Base-by-base conservation (phyloP, 2,888 invertebrate genomes). In the Campoplex nolae region DNA sequence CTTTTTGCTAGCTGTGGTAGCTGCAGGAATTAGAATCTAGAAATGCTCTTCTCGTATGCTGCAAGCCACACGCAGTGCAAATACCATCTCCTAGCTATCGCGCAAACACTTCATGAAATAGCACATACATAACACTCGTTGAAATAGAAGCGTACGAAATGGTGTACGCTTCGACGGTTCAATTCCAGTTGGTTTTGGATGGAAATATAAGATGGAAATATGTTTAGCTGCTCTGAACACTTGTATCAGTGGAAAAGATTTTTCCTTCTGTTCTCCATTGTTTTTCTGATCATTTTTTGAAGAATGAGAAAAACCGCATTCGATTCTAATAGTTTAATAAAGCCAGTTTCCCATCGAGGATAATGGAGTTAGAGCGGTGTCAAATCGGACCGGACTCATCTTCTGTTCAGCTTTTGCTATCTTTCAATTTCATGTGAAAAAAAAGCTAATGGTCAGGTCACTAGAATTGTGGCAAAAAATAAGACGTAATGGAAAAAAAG, bases 11-110 rank as follows among this genome's bases (percentile, higher is more conserved):
- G 23, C n/a, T 75, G 42, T 42, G 42, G 58, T 45, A 58, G 58
- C 42, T 42, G 73, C 38, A 42, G 81, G 73, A 74, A 81, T 81
- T 81, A 68, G 82, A 82, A 82, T 82, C 67, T 75, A 23, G 23
- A 23, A 51, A 82, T 82, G 75, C 75, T 75, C 82, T 82, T 82
- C 68, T 75, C 67, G 56, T 67, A 28, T 65, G 11, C 2, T 11
- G 54, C 32, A 58, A 58, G 28, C 28, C 58, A 58, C 58, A 32
- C 28, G 6, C 28, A 58, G 28, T 11, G 58, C 58, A 28, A 58
- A 28, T 58, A 58, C 28, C 28, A 58, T 8, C 58, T 13, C 32
- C 16, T 32, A 11, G 32, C 28, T 58, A 58, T 32, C 58, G 58
- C 32, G 13, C 28, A 13, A 58, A 28, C 58, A 2, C 13, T 58